Evolutionary conservation across 2,113 vertebrate genomes (phyloP).

Genomic region (Xiphophorus maculatus): DNA sequence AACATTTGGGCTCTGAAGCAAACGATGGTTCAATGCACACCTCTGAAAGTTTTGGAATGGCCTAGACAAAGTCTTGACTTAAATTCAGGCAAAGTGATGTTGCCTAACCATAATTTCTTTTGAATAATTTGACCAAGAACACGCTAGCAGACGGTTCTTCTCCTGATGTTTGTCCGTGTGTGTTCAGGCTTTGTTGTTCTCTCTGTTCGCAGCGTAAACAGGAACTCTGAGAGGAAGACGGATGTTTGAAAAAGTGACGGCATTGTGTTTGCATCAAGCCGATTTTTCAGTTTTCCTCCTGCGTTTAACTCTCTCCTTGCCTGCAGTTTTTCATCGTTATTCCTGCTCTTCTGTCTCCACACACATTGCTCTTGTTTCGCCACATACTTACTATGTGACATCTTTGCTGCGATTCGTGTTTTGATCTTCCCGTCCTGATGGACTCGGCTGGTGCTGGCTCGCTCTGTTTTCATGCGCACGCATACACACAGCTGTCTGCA

Average conservation of each 20-base stretch:
- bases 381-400: conserved; percentile 22
- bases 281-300: neutral
- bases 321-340: neutral
- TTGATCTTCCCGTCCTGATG: conserved; percentile 26
- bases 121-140: too few species aligned
- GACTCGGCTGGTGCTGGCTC: neutral
- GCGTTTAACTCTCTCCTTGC: neutral
- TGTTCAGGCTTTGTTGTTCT: too few species aligned
- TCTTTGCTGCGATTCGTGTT: conserved; percentile 36
- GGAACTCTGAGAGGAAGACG: conserved; percentile 23
- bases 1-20: too few species aligned
- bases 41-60: too few species aligned
- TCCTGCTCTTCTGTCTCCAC: too few species aligned
- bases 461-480: neutral
- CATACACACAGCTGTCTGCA: conserved; percentile 67
- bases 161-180: too few species aligned
- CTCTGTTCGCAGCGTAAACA: conserved; percentile 25
- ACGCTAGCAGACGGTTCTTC: too few species aligned
- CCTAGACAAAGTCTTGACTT: too few species aligned
- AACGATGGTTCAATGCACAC: too few species aligned
- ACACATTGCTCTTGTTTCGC: conserved; percentile 5
- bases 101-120: too few species aligned
- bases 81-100: too few species aligned
- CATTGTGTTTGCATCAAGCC: conserved; percentile 12
- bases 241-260: conserved; percentile 32